Percentiles rank a stretch among this genome's conserved stretches.
Evolutionary conservation across 2,113 vertebrate species (phyloP).

Genomic region (Symphodus melops): DNA sequence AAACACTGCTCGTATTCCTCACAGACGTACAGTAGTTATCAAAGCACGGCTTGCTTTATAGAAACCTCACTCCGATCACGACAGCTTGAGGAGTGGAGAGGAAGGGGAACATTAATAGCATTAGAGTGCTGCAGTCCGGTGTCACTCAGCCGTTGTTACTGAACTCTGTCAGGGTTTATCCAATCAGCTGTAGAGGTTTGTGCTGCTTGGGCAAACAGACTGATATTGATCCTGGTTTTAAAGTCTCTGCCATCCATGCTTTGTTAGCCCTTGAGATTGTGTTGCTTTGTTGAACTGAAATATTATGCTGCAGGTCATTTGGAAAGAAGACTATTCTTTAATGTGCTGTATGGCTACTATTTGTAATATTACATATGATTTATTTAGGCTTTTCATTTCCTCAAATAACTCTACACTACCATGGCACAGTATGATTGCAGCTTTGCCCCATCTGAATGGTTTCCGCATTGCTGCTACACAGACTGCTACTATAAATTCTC

Average conservation of each 20-base stretch:
- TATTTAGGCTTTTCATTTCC: slow-evolving; percentile 5
- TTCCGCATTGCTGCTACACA: neutral
- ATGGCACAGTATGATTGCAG: neutral
- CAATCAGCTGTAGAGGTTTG: slow-evolving; percentile 13
- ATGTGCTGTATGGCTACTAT: neutral
- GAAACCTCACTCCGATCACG: slow-evolving; percentile 6
- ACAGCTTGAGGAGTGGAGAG: slow-evolving; percentile 10
- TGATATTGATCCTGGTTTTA: slow-evolving; percentile 18
- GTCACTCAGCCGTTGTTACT: neutral
- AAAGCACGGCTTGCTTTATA: neutral
- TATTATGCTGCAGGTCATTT: slow-evolving; percentile 6
- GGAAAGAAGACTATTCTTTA: slow-evolving; percentile 7
- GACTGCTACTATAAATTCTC: slow-evolving; percentile 53
- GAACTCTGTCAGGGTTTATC: neutral
- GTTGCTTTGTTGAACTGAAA: neutral
- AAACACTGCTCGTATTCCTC: slow-evolving; percentile 11
- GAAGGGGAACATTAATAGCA: neutral
- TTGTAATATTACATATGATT: slow-evolving; percentile 3
- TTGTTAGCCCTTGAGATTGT: slow-evolving; percentile 10
- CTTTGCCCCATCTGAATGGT: neutral
- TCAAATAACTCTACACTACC: neutral
- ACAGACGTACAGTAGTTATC: neutral
- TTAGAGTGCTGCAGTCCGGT: slow-evolving; percentile 20
- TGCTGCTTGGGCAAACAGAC: slow-evolving; percentile 21
- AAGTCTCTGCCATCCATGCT: neutral